Conservation (phyloP, 23 tunicate genomes). For the Trididemnum nubilum region DNA sequence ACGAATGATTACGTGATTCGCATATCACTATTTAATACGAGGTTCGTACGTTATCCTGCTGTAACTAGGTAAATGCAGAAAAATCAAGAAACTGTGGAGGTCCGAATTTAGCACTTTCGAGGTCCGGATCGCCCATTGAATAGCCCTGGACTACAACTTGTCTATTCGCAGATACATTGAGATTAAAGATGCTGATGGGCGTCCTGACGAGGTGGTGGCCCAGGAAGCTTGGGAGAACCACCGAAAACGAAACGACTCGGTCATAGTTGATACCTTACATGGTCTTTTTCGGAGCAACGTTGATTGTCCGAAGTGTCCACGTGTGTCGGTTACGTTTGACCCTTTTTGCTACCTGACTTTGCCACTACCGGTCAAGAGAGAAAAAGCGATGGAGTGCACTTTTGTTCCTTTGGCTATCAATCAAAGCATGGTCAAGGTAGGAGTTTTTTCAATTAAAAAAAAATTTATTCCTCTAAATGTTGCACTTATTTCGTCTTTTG, state of each 20-base stretch:
- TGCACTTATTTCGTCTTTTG: neutral
- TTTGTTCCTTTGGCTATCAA: slow-evolving; percentile 57
- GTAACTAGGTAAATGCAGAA: too few species aligned
- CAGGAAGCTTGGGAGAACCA: slow-evolving; percentile 85
- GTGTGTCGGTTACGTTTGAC: slow-evolving; percentile 94
- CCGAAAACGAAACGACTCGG: slow-evolving; percentile 62
- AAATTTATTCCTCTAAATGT: neutral
- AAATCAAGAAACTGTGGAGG: too few species aligned
- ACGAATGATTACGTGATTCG: too few species aligned
- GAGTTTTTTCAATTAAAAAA: slow-evolving; percentile 45
- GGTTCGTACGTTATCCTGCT: too few species aligned
- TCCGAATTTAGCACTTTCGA: too few species aligned
- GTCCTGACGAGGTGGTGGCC: slow-evolving; percentile 66
- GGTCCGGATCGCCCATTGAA: too few species aligned
- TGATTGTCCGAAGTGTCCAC: slow-evolving; percentile 87
- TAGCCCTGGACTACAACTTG: too few species aligned
- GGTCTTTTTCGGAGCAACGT: slow-evolving; percentile 85
- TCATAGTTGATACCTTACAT: slow-evolving; percentile 81
- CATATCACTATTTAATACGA: too few species aligned
- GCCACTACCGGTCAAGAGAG: slow-evolving; percentile 67
- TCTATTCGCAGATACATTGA: slow-evolving; percentile 66
- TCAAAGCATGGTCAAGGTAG: slow-evolving; percentile 54
- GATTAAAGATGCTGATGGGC: slow-evolving; percentile 69
- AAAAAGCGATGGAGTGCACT: slow-evolving; percentile 41
- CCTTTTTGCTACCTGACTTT: slow-evolving; percentile 84